These are phyloP conservation scores for Cygnus atratus DNA, from an alignment of 2,113 vertebrate genomes.

Conservation along the genomic window DNA sequence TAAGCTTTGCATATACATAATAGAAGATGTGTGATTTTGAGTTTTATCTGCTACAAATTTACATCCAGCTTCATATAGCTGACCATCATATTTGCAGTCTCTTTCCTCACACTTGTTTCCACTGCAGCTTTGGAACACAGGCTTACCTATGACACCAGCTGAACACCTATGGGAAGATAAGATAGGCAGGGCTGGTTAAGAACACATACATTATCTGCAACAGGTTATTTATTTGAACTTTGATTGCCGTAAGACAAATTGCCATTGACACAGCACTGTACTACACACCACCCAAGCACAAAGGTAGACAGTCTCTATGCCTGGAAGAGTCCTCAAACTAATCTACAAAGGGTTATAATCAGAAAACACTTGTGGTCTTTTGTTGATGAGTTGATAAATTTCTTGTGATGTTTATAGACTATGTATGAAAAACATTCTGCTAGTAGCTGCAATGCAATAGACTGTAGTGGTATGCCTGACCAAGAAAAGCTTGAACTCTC, in stretches of 20 bases:
- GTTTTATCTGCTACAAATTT: constrained; percentile 59
- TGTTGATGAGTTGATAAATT: neutral
- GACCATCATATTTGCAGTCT: constrained; percentile 26
- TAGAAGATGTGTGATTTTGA: constrained; percentile 47
- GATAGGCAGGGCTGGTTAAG: neutral
- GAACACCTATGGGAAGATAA: constrained; percentile 62
- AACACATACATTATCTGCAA: neutral
- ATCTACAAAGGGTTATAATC: neutral
- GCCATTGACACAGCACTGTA: neutral
- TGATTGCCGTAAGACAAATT: neutral
- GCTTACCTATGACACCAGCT: constrained; percentile 25
- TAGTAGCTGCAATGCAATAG: neutral
- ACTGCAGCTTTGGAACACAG: neutral
- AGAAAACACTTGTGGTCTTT: neutral
- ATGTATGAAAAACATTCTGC: neutral
- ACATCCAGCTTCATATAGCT: constrained; percentile 62
- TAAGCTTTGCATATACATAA: constrained; percentile 71
- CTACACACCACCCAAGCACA: neutral
- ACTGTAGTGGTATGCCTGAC: neutral
- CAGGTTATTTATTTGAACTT: neutral
- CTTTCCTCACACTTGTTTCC: neutral
- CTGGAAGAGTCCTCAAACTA: neutral
- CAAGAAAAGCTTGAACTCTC: neutral
- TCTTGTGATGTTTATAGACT: neutral
- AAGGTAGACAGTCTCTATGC: neutral